Percentiles rank a stretch among this genome's conserved stretches.
phyloP scores from a whole-genome alignment of 2,888 invertebrate genomes.

The Pinctada fucata region DNA sequence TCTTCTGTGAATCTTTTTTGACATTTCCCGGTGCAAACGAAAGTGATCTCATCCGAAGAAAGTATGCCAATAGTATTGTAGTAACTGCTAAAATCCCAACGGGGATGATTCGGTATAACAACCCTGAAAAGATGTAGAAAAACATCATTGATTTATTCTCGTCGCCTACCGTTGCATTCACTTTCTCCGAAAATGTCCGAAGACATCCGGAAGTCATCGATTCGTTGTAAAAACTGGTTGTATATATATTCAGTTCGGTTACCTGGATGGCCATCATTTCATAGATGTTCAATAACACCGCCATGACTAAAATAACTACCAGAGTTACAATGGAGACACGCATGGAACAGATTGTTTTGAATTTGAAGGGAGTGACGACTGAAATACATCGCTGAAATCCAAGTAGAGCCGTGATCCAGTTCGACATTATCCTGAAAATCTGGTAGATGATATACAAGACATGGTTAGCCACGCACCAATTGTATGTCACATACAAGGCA shows the following conservation, averaged over 20 bases:
- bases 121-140: conserved; percentile 14
- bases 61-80: not conserved
- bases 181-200: not conserved
- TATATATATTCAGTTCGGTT: conserved; percentile 3
- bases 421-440: conserved; percentile 47
- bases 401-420: conserved; percentile 49
- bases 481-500: conserved; percentile 8
- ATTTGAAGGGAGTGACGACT: conserved; percentile 25
- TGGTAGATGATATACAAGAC: conserved; percentile 25
- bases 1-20: not conserved
- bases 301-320: not conserved
- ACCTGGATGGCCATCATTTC: conserved; percentile 10
- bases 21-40: not conserved
- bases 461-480: conserved; percentile 28
- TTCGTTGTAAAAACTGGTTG: not conserved
- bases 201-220: conserved; percentile 6
- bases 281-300: conserved; percentile 7
- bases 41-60: not conserved
- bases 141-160: conserved; percentile 15
- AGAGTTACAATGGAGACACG: conserved; percentile 10
- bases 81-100: conserved; percentile 2
- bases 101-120: conserved; percentile 5
- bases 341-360: conserved; percentile 17
- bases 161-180: not conserved
- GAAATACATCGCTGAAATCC: conserved; percentile 43